Base-by-base conservation (phyloP, 2,888 invertebrate species). In the Lepidochrysops patricia region DNA sequence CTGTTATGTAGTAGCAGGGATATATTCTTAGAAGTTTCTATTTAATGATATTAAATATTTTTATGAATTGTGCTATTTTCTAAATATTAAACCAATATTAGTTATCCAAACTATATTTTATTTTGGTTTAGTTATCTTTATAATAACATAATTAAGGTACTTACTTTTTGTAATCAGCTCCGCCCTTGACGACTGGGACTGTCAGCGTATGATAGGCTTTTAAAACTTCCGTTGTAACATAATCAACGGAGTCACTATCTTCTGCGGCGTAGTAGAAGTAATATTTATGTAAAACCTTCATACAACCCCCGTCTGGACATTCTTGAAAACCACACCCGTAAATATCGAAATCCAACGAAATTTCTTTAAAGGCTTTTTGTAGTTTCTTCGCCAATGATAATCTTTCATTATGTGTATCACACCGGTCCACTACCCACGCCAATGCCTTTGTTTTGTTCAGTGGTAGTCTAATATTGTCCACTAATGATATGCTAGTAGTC, bases 181-280 rank as follows among this genome's bases (percentile, higher is more conserved):
- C 92, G 15, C 94, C 93, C 72, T 91, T 84, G 4, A 93, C 92
- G 27, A 94, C 90, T 0, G 94, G 94, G 0, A 94, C 84, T 27
- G 92, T 86, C 68, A 90, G 86, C 73, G 91, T 87, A 68, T 92
- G 85, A 65, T 89, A 82, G 0, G 89, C 87, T 32, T 76, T 77
- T 29, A 85, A 62, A 0, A 88, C 77, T 63, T 83, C 82, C 4
- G 71, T 68, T 0, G 82, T 82, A 3, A 88, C 78, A 68, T 79
- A 89, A 66, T 89, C 88, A 34, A 76, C 76, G 0, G 77, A 66
- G 1, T 72, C 57, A 61, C 72, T 74, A 0, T 67, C 67, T 64
- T 88, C 87, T 52, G 72, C 67, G 0, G 75, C 79, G 54, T 87
- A 71, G 67, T 86, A 83, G 64, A 86, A 89, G 54, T 74, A 81